Evolutionary conservation across 2,797 vertebrate genomes (phyloP).

Genomic region (Tinamus major): DNA sequence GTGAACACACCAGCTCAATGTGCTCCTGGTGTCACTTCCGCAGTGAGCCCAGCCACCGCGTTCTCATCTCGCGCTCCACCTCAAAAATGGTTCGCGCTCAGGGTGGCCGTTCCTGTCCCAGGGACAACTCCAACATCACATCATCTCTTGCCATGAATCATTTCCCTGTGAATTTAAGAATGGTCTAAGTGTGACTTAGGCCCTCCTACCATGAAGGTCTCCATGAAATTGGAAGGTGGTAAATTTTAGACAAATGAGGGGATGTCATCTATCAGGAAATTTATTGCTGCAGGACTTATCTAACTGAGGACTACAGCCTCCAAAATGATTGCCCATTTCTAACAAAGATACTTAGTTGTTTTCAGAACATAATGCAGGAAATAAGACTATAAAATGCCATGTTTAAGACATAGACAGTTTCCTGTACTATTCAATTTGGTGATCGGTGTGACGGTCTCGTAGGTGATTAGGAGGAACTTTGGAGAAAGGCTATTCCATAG

Average conservation of each 20-base stretch:
- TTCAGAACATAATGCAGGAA: neutral
- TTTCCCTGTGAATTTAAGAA: neutral
- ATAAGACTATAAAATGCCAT: neutral
- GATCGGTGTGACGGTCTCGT: neutral
- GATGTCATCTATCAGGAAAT: neutral
- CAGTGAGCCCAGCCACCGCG: neutral
- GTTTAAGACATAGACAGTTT: accelerated
- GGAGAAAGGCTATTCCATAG: neutral
- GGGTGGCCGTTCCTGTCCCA: neutral
- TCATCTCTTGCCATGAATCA: neutral
- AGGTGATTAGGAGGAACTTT: neutral
- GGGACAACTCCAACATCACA: neutral
- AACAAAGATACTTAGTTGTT: neutral
- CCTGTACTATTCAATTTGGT: neutral
- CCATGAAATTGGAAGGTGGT: neutral
- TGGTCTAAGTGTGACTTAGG: too few relatives aligned
- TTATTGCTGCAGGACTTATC: neutral
- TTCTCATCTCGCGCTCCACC: neutral
- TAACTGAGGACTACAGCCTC: neutral
- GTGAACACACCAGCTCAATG: neutral
- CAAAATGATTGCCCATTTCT: neutral
- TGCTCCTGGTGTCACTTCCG: neutral
- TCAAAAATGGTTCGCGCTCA: neutral
- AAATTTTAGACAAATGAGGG: neutral
- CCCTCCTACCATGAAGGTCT: neutral